Conservation (phyloP, 1,140 invertebrate genomes). For the Zelostemma sp. region DNA sequence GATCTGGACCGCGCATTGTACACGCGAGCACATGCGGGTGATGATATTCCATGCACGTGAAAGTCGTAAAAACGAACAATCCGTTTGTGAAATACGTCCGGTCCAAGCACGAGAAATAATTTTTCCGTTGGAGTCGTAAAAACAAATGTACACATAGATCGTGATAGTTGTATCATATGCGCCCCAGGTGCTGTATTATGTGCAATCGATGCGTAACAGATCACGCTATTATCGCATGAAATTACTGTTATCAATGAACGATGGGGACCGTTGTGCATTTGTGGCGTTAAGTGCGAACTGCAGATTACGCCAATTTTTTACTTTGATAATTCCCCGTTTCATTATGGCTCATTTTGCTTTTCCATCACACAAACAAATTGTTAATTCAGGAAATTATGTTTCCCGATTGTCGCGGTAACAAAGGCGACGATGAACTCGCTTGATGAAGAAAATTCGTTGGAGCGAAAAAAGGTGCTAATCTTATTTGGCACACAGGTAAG, state of each 20-base stretch:
- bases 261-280: too few relatives aligned
- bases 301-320: not conserved
- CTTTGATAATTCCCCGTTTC: not conserved
- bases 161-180: slow-evolving; percentile 15
- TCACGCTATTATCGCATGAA: slow-evolving; percentile 15
- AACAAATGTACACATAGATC: slow-evolving; percentile 22
- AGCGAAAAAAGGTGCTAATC: too few relatives aligned
- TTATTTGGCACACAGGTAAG: too few relatives aligned
- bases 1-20: not conserved
- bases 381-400: too few relatives aligned
- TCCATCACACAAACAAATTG: too few relatives aligned
- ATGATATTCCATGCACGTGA: slow-evolving; percentile 21
- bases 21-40: slow-evolving; percentile 8
- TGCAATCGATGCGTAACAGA: slow-evolving; percentile 11
- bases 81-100: slow-evolving; percentile 20
- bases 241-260: slow-evolving; percentile 9
- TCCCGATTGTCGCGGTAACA: not conserved
- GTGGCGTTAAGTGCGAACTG: not conserved
- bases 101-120: slow-evolving; percentile 23
- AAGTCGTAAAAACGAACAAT: slow-evolving; percentile 23
- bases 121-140: slow-evolving; percentile 22
- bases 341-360: too few relatives aligned
- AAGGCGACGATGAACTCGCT: not conserved
- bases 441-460: not conserved
- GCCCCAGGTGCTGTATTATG: slow-evolving; percentile 18